These are phyloP conservation scores for Polia nebulosa DNA, from an alignment of 2,888 invertebrate species.

Conservation along the genomic window DNA sequence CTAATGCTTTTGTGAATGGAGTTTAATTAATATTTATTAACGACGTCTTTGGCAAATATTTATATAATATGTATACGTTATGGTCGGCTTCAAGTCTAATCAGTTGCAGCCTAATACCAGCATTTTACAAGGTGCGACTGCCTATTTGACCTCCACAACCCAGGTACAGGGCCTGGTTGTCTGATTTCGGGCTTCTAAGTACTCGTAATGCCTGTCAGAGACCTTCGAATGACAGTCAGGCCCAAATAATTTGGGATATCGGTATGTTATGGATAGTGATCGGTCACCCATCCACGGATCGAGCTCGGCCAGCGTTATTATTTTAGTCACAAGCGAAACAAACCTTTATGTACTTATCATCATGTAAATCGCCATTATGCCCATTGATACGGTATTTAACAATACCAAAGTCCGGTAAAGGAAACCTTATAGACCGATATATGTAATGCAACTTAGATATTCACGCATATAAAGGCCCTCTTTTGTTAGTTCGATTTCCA, in stretches of 20 bases:
- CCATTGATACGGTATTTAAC: conserved; percentile 9
- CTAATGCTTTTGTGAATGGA: too few relatives aligned
- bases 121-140: too few relatives aligned
- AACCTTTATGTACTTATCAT: background rate
- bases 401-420: background rate
- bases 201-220: too few relatives aligned
- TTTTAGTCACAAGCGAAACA: background rate
- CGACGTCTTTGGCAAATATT: background rate
- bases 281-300: too few relatives aligned
- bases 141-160: too few relatives aligned
- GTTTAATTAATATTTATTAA: conserved; percentile 11
- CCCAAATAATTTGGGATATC: too few relatives aligned
- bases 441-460: conserved; percentile 15
- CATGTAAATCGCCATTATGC: background rate
- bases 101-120: too few relatives aligned
- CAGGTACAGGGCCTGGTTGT: too few relatives aligned
- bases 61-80: too few relatives aligned
- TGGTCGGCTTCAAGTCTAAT: background rate
- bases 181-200: too few relatives aligned
- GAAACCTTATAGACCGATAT: background rate
- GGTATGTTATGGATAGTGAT: too few relatives aligned
- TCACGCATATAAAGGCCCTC: conserved; percentile 17
- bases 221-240: too few relatives aligned
- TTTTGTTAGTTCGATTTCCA: conserved; percentile 30
- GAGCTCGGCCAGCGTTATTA: background rate